Conservation (phyloP, 2,797 vertebrate species). For the Danio albolineatus region DNA sequence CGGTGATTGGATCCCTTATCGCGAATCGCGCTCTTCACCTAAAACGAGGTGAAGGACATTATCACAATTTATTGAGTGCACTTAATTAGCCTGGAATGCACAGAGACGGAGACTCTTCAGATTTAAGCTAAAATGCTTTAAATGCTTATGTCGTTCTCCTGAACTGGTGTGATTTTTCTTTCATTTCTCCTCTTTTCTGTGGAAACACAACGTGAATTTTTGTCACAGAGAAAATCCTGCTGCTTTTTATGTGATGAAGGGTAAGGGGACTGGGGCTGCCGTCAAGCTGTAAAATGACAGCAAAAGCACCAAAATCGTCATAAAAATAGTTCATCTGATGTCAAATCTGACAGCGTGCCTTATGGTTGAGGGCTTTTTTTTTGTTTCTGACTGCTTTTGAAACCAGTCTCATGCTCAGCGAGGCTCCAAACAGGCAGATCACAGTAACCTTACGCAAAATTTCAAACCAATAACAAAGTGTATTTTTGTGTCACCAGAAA, state of each 20-base stretch:
- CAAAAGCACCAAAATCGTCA: background rate
- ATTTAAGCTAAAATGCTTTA: constrained; percentile 17
- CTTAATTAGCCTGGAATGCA: constrained; percentile 36
- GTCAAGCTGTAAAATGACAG: background rate
- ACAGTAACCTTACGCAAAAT: too few relatives aligned
- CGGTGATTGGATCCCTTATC: constrained; percentile 46
- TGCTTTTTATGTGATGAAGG: background rate
- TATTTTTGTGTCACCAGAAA: too few relatives aligned
- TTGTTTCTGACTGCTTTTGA: too few relatives aligned
- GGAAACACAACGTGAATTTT: background rate
- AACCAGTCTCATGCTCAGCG: too few relatives aligned
- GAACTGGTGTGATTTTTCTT: background rate
- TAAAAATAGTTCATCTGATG: constrained; percentile 1
- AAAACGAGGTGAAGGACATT: constrained; percentile 45
- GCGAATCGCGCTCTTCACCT: constrained; percentile 37
- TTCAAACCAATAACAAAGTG: too few relatives aligned
- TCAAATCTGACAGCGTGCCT: background rate
- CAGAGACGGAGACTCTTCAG: background rate
- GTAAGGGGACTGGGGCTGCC: background rate
- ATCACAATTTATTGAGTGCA: constrained; percentile 35
- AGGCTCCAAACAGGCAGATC: too few relatives aligned
- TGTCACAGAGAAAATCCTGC: background rate
- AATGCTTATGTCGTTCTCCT: background rate
- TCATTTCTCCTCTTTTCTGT: background rate
- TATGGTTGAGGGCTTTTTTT: too few relatives aligned